Evolutionary conservation across 2,888 invertebrate species (phyloP).

Genomic region (Pandemis corylana): DNA sequence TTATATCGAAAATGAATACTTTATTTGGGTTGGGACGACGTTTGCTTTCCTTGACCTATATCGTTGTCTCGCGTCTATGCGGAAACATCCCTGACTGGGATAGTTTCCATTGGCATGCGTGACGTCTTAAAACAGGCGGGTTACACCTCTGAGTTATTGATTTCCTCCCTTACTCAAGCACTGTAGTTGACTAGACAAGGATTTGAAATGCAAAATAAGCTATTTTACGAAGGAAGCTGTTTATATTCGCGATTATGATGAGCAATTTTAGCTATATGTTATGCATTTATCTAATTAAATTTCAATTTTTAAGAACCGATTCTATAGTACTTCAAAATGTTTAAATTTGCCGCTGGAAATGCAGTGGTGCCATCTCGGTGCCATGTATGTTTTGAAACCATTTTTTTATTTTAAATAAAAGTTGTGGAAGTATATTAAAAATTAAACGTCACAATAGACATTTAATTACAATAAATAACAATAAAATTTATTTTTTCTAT

Average conservation of each 20-base stretch:
- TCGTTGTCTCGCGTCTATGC: constrained; percentile 26
- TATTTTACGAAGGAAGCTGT: background rate
- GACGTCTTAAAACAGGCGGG: constrained; percentile 41
- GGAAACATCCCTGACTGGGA: constrained; percentile 27
- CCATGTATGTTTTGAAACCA: background rate
- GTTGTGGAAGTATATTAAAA: too few species aligned
- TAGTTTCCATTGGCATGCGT: constrained; percentile 20
- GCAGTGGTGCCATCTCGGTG: constrained; percentile 22
- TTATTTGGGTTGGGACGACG: constrained; percentile 39
- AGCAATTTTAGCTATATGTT: background rate
- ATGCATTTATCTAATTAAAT: background rate
- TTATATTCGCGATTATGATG: background rate
- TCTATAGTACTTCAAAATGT: background rate
- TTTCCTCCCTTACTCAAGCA: constrained; percentile 26
- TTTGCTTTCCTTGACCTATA: constrained; percentile 53
- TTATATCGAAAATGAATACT: constrained; percentile 30
- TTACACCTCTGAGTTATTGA: constrained; percentile 42
- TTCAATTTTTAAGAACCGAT: background rate
- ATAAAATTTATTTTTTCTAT: too few species aligned
- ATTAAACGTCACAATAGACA: too few species aligned
- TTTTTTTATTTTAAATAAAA: too few species aligned
- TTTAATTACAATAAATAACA: too few species aligned
- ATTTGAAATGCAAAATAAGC: background rate
- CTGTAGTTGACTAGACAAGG: background rate
- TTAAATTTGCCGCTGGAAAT: constrained; percentile 12